Evolutionary conservation across 2,797 vertebrate genomes (phyloP), one percentile per base, ranked within the genome.

Genomic region (Amniataba percoides): DNA sequence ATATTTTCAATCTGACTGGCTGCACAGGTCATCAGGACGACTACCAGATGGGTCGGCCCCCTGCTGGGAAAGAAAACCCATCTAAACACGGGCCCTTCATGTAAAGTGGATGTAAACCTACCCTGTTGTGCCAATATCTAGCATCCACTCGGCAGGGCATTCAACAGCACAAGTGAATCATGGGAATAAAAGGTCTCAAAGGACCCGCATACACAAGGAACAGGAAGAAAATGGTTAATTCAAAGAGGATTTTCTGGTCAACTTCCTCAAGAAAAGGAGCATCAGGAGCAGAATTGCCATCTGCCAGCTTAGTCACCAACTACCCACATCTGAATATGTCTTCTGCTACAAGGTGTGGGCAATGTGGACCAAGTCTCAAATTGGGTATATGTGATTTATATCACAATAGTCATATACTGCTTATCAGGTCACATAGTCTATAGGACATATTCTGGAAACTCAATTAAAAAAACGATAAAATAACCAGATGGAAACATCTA

Each of bases 221-320:
- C 58, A 57, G 57, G 72, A 46, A 53, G 67, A 21, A 49, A 68
- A 64, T 43, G 79, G 34, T 46, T 39, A 52, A 81, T 76, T 78
- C 78, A 83, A 88, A 80, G 59, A 79, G 59, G 68, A 82, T 87
- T 85, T 88, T 79, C 74, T 76, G 56, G 77, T 88, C 59, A 82
- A 77, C 72, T 82, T 63, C 67, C 77, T 55, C 60, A 75, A 68
- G 72, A 71, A 79, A 66, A 67, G 59, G 77, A 86, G 64, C 77
- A 84, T 74, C 60, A 60, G 25, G 70, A 67, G 67, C 62, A 60
- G 69, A 81, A 62, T 42, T 78, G 64, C 87, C 84, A 89, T 90
- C 88, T 91, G 84, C 79, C 83, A 83, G 19, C 59, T 73, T 66
- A 57, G 55, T 78, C 84, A 81, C 69, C 76, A 77, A 71, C 58